These are phyloP conservation scores for Megatriorchis doriae DNA, from an alignment of 2,113 vertebrate species.

Conservation along the genomic window DNA sequence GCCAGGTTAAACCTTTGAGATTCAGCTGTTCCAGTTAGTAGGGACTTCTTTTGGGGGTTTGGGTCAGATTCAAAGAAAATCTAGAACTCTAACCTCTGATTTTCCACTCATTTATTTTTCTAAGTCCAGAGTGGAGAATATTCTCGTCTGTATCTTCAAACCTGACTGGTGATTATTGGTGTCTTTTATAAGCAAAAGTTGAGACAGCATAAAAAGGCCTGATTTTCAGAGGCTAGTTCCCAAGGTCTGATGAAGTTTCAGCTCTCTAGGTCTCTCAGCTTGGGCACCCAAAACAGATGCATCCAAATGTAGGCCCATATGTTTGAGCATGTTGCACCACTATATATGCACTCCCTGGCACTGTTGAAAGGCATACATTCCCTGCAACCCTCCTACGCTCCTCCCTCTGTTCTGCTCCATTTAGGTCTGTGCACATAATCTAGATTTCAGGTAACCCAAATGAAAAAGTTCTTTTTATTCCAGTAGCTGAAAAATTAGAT, in stretches of 20 bases:
- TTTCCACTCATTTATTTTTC: background rate
- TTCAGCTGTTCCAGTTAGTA: background rate
- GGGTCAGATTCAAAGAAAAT: background rate
- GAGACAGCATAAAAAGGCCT: background rate
- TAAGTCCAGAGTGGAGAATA: background rate
- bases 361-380: slow-evolving; percentile 60
- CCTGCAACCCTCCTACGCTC: slow-evolving; percentile 49
- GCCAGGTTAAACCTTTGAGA: background rate
- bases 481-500: background rate
- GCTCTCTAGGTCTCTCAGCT: slow-evolving; percentile 57
- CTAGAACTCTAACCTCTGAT: background rate
- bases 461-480: slow-evolving; percentile 13
- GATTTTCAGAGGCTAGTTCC: background rate
- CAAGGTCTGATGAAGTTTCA: slow-evolving; percentile 47
- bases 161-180: background rate
- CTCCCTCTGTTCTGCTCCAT: slow-evolving; percentile 66
- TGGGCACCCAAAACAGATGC: slow-evolving; percentile 53
- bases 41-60: background rate
- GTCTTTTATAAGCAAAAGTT: background rate
- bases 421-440: slow-evolving; percentile 47
- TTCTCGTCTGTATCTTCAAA: background rate
- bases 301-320: slow-evolving; percentile 62
- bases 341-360: slow-evolving; percentile 65
- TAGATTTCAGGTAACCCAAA: slow-evolving; percentile 55
- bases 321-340: slow-evolving; percentile 66